Conservation (phyloP, 2,888 invertebrate genomes). For the Nemotelus pantherinus region DNA sequence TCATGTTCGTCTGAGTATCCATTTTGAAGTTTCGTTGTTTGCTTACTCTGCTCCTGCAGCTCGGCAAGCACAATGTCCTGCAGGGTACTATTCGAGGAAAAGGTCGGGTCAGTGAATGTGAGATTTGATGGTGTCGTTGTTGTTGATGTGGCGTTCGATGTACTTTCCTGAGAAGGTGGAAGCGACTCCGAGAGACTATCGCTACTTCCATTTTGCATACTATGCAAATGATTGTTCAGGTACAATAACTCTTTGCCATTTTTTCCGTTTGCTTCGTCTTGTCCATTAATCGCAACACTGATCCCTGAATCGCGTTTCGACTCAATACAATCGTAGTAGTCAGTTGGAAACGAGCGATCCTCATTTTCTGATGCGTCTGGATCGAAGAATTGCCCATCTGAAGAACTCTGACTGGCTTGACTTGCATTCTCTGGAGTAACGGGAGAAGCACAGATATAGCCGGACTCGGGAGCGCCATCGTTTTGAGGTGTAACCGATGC, state of each 20-base stretch:
- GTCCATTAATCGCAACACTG: conserved; percentile 39
- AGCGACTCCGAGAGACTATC: conserved; percentile 53
- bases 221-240: conserved; percentile 3
- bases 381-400: conserved; percentile 67
- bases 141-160: conserved; percentile 51
- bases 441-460: conserved; percentile 66
- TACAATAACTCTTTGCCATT: not conserved
- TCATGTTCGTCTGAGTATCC: conserved; percentile 46
- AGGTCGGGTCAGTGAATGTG: conserved; percentile 35
- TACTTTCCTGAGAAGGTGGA: conserved; percentile 52
- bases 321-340: conserved; percentile 52
- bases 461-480: conserved; percentile 66
- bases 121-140: conserved; percentile 46
- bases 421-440: conserved; percentile 50
- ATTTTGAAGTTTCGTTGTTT: conserved; percentile 48
- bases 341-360: conserved; percentile 50
- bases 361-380: conserved; percentile 59
- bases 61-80: conserved; percentile 59
- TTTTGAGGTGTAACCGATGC: conserved; percentile 67
- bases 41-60: conserved; percentile 54
- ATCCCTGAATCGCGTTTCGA: conserved; percentile 47
- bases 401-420: conserved; percentile 65
- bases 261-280: conserved; percentile 12
- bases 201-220: conserved; percentile 46
- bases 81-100: conserved; percentile 52